Percentiles rank a stretch among this genome's conserved stretches.
Conservation (phyloP, 2,113 vertebrate genomes). For the Nesoenas mayeri region DNA sequence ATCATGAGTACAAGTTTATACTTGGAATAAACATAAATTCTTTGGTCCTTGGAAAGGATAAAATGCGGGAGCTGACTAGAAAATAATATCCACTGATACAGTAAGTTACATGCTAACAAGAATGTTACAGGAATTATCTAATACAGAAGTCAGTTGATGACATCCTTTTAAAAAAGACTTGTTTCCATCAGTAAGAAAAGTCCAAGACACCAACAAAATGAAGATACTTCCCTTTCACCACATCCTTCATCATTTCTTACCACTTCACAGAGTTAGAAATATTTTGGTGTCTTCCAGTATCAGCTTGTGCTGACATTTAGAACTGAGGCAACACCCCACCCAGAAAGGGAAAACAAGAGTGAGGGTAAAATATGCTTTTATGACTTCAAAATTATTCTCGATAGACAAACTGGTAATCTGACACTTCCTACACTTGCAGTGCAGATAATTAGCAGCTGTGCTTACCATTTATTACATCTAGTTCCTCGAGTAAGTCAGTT, state of each 20-base stretch:
- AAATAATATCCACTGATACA: neutral
- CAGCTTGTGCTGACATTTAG: neutral
- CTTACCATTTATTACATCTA: slow-evolving; percentile 69
- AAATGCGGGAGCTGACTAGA: neutral
- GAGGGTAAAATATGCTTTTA: neutral
- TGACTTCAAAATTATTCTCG: neutral
- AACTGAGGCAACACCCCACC: neutral
- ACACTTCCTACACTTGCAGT: neutral
- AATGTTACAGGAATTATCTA: neutral
- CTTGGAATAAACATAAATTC: neutral
- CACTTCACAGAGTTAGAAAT: neutral
- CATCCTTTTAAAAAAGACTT: neutral
- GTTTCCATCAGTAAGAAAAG: neutral
- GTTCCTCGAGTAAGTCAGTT: slow-evolving; percentile 79
- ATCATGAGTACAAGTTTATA: neutral
- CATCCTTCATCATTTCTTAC: neutral
- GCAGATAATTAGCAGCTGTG: neutral
- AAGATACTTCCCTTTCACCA: neutral
- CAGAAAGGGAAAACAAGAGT: neutral
- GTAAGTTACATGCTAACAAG: neutral
- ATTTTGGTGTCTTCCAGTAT: neutral
- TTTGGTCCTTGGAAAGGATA: neutral
- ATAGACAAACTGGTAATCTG: neutral
- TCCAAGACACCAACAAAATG: neutral
- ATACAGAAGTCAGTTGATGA: neutral